Base-by-base conservation (phyloP, 2,797 vertebrate species). In the Liasis olivaceus region DNA sequence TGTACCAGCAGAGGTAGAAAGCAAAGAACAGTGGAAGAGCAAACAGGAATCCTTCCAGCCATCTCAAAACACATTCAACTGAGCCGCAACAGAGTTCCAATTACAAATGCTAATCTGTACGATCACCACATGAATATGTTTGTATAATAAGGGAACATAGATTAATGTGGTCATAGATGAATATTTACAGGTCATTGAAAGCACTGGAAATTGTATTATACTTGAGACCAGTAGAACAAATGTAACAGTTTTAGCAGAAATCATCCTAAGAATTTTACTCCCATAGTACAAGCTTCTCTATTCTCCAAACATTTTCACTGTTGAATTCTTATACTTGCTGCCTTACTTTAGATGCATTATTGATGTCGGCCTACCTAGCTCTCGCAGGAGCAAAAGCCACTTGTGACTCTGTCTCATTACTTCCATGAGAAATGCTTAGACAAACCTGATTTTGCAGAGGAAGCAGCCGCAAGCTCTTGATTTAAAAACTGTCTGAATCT, bases 391-490 rank as follows among this genome's bases (percentile, higher is more conserved):
- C 42, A 64, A 15, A 2, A 93, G 59, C 64, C 13, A 0, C 9
- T 6, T 4, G 0, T 0, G 17, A 72, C 13, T 66, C 89, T 0
- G 2, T 92, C 63, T 47, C 77, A 22, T 0, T 12, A 69, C 93
- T 0, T 0, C 93, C 47, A 51, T 0, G 0, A 2, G 60, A 0
- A 20, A 11, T 6, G 1, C 94, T 94, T 93, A 92, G 89, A 93
- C 92, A 58, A 93, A 89, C 86, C 51, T 87, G 90, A 93, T 92
- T 96, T 92, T 72, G 77, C 89, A 84, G 59, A 22, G 72, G 56
- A 84, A 17, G n/a, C 87, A 59, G 51, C 72, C 51, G 66, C 36
- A 88, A 87, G 77, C 51, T 51, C 51, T 51, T 47, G 17, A 5
- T 60, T 72, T 60, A n/a, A 91, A 84, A 56, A 13, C 17, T 5